phyloP scores from a whole-genome alignment of 1,140 invertebrate genomes.

The Semibalanus balanoides region DNA sequence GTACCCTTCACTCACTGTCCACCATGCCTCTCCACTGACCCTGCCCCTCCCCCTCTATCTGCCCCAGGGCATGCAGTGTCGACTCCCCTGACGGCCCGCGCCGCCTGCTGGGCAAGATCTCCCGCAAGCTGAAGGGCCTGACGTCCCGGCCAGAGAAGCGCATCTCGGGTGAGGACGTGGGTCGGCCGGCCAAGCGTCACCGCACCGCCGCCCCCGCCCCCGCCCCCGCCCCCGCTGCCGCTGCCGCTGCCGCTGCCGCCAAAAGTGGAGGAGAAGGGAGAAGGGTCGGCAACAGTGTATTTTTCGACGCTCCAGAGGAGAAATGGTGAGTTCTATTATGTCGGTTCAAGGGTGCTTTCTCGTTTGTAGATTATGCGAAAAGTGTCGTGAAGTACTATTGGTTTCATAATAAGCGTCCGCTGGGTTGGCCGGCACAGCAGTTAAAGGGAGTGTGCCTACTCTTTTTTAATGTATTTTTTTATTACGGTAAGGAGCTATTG shows the following conservation, averaged over 20 bases:
- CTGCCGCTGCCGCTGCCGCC: neutral
- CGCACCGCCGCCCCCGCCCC: neutral
- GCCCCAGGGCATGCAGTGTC: neutral
- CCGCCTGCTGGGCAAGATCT: constrained; percentile 7
- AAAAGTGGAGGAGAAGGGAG: constrained; percentile 4
- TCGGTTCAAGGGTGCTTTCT: too few relatives aligned
- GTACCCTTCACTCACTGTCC: neutral
- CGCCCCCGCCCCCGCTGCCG: neutral
- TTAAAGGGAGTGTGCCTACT: too few relatives aligned
- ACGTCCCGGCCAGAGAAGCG: constrained; percentile 2
- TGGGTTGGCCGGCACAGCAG: too few relatives aligned
- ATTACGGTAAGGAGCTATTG: too few relatives aligned
- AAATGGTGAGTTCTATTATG: too few relatives aligned
- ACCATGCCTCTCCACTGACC: neutral
- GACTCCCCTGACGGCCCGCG: constrained; percentile 3
- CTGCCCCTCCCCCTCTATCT: constrained; percentile 2
- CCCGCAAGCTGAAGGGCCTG: constrained; percentile 4
- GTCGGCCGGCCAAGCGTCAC: constrained; percentile 1
- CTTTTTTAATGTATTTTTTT: too few relatives aligned
- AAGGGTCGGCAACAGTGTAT: neutral
- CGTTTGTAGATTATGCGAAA: too few relatives aligned
- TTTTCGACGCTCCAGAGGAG: neutral
- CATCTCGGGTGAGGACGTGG: neutral
- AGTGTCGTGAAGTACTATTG: too few relatives aligned
- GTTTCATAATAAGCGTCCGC: too few relatives aligned